Conservation (phyloP, 1,140 invertebrate genomes). For the Ostrea denselamellosa region DNA sequence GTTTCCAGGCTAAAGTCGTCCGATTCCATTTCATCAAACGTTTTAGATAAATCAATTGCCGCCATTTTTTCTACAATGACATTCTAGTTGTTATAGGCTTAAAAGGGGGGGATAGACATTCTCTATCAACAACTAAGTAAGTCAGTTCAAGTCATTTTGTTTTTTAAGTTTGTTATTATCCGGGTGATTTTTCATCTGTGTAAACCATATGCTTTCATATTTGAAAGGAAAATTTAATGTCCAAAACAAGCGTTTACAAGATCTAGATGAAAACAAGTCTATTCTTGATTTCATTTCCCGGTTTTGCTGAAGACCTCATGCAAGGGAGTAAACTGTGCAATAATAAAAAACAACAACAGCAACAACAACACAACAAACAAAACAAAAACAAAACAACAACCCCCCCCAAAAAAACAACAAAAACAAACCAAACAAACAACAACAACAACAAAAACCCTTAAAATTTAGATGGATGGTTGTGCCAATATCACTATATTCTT, state of each 20-base stretch:
- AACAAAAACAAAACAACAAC: too few species aligned
- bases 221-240: not conserved
- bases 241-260: not conserved
- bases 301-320: not conserved
- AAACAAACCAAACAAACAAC: too few species aligned
- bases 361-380: too few species aligned
- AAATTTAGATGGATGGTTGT: too few species aligned
- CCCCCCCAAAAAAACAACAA: too few species aligned
- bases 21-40: constrained; percentile 73
- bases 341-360: too few species aligned
- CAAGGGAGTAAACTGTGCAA: not conserved
- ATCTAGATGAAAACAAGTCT: not conserved
- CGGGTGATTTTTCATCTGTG: not conserved
- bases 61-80: constrained; percentile 61
- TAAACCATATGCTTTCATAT: not conserved
- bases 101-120: not conserved
- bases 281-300: constrained; percentile 23
- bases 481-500: too few species aligned
- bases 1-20: constrained; percentile 75
- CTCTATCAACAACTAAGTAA: too few species aligned
- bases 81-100: not conserved
- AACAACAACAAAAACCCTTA: too few species aligned
- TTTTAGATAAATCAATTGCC: constrained; percentile 72
- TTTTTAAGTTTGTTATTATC: not conserved
- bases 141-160: not conserved